Evolutionary conservation across 2,888 invertebrate species (phyloP), one percentile per base, ranked within the genome.

Genomic region (Halictus ligatus): DNA sequence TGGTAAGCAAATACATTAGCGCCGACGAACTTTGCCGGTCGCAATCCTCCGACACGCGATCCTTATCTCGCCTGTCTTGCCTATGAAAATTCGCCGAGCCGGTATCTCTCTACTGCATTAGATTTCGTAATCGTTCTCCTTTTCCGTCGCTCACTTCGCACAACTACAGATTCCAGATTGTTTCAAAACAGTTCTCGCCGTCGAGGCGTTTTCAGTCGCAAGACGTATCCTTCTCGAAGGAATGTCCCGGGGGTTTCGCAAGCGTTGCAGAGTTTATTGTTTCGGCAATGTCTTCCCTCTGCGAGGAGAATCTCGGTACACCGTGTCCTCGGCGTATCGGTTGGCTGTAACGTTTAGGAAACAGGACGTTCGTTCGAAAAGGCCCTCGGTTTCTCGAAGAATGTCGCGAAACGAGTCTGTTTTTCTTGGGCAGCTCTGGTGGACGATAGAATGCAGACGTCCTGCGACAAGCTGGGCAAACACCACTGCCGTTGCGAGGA

Each of bases 401-500:
- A 46, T 13, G 54, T 64, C 40, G 25, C 64, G 54, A 81, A 54
- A 76, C 35, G 12, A 43, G 18, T 46, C 6, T 69, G 50, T 2
- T 76, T 71, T 58, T 82, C 72, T 72, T 75, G 29, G 81, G 76
- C 85, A 93, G 93, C 92, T 79, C 88, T 97, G 71, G 95, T 97
- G 21, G 97, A 97, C 92, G 97, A 98, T 91, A 95, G 97, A 88
- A 97, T 97, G 96, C 96, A 97, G 89, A 97, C 97, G 0, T 96
- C 96, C 0, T 98, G 98, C 95, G 97, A 97, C 89, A 96, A 97
- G 89, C 97, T 96, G 83, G 98, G 97, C 0, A 98, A 97, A 94
- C 98, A 98, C 94, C 97, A 97, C 89, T 98, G 98, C 95, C 97
- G 96, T 80, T 97, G 97, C 92, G 97, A 97, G 90, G 97, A 97